Base-by-base conservation (phyloP, 2,113 vertebrate species). In the Rhombomys opimus region DNA sequence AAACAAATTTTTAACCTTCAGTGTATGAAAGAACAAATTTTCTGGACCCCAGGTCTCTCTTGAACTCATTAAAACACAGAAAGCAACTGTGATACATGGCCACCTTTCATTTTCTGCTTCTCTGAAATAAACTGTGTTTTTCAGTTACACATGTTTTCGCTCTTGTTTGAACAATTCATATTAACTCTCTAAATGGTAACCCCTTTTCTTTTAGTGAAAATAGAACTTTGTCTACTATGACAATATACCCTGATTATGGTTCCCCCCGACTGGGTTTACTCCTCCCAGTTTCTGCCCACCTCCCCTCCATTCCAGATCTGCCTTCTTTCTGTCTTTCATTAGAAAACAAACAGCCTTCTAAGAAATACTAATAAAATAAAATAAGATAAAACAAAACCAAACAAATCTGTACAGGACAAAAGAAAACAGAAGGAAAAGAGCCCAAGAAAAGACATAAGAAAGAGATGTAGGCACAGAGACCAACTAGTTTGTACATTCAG, bases 1-100 rank as follows among this genome's bases (percentile, higher is more conserved):
- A 73, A 94, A 92, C 17, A 14, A 50, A 25, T 73, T 97, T 96
- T 41, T 72, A 85, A 41, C 72, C 88, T 67, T 32, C 86, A 91
- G 35, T 7, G 20, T 8, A 3, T 67, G 88, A 95, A 38, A 0
- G 1, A 96, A 17, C 2, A 76, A 87, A 57, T 93, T 95, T 85
- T 96, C 63, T 67, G 18, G 59, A 89, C 73, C 7, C 77, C 75
- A 30, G 0, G 0, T 97, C 57, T 96, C 93, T 92, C 92, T 78
- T 87, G 94, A 97, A 98, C 95, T 73, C 96, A 90, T 97, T 97
- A 95, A 78, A 97, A 94, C 68, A 88, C 50, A 54, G 84, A 92
- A 93, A 93, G 11, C 65, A 90, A 97, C 87, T 93, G 77, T 96
- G 54, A 35, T 61, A 50, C 65, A 10, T 95, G 9, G 85, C 73